Evolutionary conservation across 1,140 invertebrate genomes (phyloP).

Genomic region (Monochamus saltuarius): DNA sequence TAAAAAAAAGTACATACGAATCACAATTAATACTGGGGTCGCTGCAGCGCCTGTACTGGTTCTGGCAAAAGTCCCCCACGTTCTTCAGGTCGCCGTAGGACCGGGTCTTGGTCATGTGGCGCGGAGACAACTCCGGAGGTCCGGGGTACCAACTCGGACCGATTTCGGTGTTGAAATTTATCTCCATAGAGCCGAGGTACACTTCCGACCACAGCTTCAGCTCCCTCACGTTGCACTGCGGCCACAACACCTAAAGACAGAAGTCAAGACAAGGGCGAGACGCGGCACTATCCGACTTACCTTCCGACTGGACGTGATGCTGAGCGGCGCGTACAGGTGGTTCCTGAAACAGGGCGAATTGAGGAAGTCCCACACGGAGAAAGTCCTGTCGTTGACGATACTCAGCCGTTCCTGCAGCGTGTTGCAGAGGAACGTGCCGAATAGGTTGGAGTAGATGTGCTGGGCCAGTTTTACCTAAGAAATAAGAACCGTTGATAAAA

Average conservation of each 20-base stretch:
- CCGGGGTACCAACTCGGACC: conserved; percentile 34
- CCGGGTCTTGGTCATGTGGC: conserved; percentile 70
- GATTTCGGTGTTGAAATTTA: conserved; percentile 38
- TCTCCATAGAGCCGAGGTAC: conserved; percentile 69
- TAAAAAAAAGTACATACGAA: conserved; percentile 31
- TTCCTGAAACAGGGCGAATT: conserved; percentile 77
- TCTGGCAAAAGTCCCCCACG: conserved; percentile 62
- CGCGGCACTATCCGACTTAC: conserved; percentile 14
- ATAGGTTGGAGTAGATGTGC: conserved; percentile 93
- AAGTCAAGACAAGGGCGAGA: not conserved
- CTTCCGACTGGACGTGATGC: conserved; percentile 33
- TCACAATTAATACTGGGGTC: conserved; percentile 79
- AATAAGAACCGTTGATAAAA: conserved; percentile 12
- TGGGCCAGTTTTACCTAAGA: conserved; percentile 90
- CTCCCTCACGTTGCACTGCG: conserved; percentile 79
- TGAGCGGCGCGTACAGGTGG: conserved; percentile 73
- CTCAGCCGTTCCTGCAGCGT: conserved; percentile 73
- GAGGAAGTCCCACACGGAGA: conserved; percentile 87
- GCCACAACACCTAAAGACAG: conserved; percentile 74
- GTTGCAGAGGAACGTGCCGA: conserved; percentile 96
- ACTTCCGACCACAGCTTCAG: conserved; percentile 83
- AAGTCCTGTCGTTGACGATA: conserved; percentile 70
- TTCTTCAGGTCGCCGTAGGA: conserved; percentile 77
- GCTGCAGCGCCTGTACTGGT: conserved; percentile 66
- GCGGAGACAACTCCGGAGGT: conserved; percentile 33